Conservation (phyloP, 2,113 vertebrate genomes). For the Hystrix brachyura region DNA sequence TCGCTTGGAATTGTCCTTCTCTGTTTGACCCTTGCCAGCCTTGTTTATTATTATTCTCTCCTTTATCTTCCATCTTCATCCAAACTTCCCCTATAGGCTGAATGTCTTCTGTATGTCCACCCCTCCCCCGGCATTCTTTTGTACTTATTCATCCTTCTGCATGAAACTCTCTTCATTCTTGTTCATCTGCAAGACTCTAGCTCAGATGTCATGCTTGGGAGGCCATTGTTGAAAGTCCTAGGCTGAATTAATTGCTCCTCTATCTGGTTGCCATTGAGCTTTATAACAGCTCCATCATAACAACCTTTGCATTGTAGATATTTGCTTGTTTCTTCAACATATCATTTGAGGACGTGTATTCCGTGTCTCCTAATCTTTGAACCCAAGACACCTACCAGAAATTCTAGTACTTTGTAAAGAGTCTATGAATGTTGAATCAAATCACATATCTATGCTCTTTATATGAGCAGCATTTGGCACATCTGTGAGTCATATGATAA, state of each 20-base stretch:
- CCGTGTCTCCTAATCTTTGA: neutral
- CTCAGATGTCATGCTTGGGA: neutral
- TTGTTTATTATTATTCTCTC: neutral
- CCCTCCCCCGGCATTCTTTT: neutral
- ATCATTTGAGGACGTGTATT: neutral
- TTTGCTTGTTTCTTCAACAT: conserved; percentile 31
- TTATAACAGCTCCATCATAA: neutral
- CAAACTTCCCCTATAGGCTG: neutral
- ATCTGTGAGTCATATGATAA: neutral
- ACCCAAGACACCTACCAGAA: neutral
- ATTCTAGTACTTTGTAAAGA: neutral
- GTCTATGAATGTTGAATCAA: conserved; percentile 19
- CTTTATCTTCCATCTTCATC: neutral
- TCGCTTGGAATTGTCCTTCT: neutral
- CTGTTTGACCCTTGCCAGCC: neutral
- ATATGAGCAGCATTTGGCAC: neutral
- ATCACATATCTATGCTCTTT: neutral
- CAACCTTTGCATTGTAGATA: neutral
- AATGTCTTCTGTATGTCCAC: neutral
- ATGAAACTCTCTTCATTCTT: neutral
- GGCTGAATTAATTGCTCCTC: neutral
- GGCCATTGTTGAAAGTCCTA: neutral
- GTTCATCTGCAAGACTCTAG: neutral
- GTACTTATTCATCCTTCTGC: neutral
- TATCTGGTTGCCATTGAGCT: neutral